Percentiles rank a stretch among this genome's conserved stretches.
Evolutionary conservation across 1,140 invertebrate species (phyloP).

Genomic region (Arctopsyche grandis): DNA sequence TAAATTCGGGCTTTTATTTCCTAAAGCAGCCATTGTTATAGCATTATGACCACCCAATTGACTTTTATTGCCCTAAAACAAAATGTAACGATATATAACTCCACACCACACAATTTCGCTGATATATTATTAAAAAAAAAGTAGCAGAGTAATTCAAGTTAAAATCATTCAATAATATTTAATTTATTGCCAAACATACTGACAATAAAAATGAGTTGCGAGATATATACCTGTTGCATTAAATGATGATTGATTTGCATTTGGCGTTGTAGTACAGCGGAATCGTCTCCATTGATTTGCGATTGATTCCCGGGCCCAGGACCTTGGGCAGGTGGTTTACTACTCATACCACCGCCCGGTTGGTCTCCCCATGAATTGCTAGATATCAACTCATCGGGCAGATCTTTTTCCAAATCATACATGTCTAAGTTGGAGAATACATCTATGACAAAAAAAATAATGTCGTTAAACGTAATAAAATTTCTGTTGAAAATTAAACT

Average conservation of each 20-base stretch:
- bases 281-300: conserved; percentile 76
- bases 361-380: conserved; percentile 77
- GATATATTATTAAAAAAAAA: not conserved
- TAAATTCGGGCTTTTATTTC: conserved; percentile 82
- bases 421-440: conserved; percentile 81
- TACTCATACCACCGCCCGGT: conserved; percentile 66
- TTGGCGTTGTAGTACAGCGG: conserved; percentile 66
- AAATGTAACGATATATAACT: not conserved
- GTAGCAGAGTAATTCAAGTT: not conserved
- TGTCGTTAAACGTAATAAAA: not conserved
- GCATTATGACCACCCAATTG: conserved; percentile 76
- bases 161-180: not conserved
- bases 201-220: no score
- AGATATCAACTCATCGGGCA: conserved; percentile 90
- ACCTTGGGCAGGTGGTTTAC: conserved; percentile 79
- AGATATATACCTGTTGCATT: conserved; percentile 63
- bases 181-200: not conserved
- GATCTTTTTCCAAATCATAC: conserved; percentile 90
- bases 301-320: conserved; percentile 69
- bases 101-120: not conserved
- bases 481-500: no score
- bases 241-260: conserved; percentile 74
- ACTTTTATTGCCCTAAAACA: conserved; percentile 73
- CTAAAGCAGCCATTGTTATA: conserved; percentile 75
- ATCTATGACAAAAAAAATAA: conserved; percentile 63